phyloP scores from a whole-genome alignment of 2,113 vertebrate genomes.

The Platichthys flesus region DNA sequence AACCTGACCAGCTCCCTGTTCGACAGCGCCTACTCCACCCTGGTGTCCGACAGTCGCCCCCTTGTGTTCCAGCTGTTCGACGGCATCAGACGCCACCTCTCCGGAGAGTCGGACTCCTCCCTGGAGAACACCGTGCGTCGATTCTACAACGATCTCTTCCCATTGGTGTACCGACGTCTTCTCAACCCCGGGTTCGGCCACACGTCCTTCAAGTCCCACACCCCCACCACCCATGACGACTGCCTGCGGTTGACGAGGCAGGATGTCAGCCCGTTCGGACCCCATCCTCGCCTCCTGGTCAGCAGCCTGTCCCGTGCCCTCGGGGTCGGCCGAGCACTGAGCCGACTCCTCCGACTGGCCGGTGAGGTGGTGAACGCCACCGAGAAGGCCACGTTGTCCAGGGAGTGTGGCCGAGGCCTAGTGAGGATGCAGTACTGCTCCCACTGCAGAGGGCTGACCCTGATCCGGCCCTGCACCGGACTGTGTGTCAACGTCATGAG shows the following conservation, averaged over 20 bases:
- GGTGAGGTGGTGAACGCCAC: constrained; percentile 87
- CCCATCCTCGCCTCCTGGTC: constrained; percentile 83
- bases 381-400: constrained; percentile 80
- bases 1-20: constrained; percentile 89
- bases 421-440: constrained; percentile 94
- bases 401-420: constrained; percentile 85
- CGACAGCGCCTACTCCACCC: constrained; percentile 85
- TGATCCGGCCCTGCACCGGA: constrained; percentile 88
- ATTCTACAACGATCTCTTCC: constrained; percentile 90
- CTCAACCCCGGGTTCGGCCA: constrained; percentile 88
- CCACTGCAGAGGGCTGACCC: constrained; percentile 89
- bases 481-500: constrained; percentile 92
- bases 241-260: constrained; percentile 89
- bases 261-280: constrained; percentile 89
- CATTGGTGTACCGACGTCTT: constrained; percentile 88
- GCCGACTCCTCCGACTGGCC: constrained; percentile 83
- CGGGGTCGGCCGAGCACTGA: constrained; percentile 84
- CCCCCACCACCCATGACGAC: constrained; percentile 75
- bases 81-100: constrained; percentile 86
- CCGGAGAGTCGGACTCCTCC: constrained; percentile 81
- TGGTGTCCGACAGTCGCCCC: constrained; percentile 86
- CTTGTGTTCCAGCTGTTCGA: constrained; percentile 86
- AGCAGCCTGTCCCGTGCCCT: constrained; percentile 83
- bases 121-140: constrained; percentile 81
- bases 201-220: constrained; percentile 36